Conservation (phyloP, 1,140 invertebrate genomes). For the Panulirus ornatus region DNA sequence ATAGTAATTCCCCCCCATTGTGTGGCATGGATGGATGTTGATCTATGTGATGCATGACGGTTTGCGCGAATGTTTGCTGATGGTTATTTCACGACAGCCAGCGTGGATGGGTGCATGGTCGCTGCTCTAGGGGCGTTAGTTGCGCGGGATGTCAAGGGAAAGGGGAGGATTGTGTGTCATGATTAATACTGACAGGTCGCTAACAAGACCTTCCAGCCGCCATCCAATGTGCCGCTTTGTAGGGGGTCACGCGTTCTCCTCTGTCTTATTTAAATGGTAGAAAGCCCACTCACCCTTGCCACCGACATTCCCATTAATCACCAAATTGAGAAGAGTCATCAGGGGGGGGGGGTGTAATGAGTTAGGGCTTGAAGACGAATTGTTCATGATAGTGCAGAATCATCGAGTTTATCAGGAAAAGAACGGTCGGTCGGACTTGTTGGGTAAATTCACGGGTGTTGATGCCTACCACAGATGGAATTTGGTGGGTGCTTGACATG, state of each 20-base stretch:
- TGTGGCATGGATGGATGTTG: too few species aligned
- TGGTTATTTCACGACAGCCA: too few species aligned
- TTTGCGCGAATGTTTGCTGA: too few species aligned
- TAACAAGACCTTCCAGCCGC: conserved; percentile 45
- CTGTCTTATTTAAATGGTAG: conserved; percentile 64
- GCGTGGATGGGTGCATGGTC: too few species aligned
- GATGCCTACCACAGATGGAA: neutral
- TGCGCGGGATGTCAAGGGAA: too few species aligned
- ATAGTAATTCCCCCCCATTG: too few species aligned
- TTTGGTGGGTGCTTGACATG: neutral
- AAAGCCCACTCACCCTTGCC: conserved; percentile 44
- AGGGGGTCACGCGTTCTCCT: conserved; percentile 34
- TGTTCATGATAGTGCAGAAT: conserved; percentile 50
- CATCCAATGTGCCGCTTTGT: conserved; percentile 38
- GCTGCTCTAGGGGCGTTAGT: too few species aligned
- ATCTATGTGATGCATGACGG: too few species aligned
- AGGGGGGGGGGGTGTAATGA: conserved; percentile 41
- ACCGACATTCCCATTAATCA: conserved; percentile 63
- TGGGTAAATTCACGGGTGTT: neutral
- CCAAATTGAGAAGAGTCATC: conserved; percentile 61
- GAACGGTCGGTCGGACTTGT: neutral
- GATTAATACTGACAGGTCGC: conserved; percentile 54
- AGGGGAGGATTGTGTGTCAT: neutral
- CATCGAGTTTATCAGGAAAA: neutral
- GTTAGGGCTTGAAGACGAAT: conserved; percentile 18